phyloP scores from a whole-genome alignment of 2,797 vertebrate species.

The Siniperca undulata region DNA sequence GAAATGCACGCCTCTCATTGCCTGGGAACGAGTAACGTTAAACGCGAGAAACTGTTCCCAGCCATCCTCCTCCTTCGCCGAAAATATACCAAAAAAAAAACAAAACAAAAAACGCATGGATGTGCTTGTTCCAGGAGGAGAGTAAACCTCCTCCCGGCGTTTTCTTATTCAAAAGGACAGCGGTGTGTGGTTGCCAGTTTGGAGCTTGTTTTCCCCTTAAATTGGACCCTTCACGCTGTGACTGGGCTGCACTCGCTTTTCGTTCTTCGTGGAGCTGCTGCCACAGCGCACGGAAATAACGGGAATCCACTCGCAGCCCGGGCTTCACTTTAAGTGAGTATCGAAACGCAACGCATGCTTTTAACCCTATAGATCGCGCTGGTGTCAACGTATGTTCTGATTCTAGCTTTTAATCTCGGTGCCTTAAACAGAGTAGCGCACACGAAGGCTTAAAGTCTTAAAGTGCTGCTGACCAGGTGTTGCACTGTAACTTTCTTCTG shows the following conservation, averaged over 20 bases:
- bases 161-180: constrained; percentile 22
- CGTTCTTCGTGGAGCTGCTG: constrained; percentile 7
- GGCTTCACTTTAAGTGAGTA: constrained; percentile 63
- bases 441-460: constrained; percentile 38
- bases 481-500: constrained; percentile 64
- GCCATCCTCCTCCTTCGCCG: constrained; percentile 18
- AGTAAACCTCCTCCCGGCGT: constrained; percentile 13
- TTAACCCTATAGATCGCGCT: background rate
- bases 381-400: background rate
- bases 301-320: constrained; percentile 37
- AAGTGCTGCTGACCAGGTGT: constrained; percentile 60
- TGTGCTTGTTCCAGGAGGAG: constrained; percentile 21
- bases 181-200: constrained; percentile 53
- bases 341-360: background rate
- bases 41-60: constrained; percentile 33
- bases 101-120: constrained; percentile 12
- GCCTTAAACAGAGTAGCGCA: constrained; percentile 10
- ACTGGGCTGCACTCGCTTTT: background rate
- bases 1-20: constrained; percentile 56
- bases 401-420: constrained; percentile 34
- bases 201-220: constrained; percentile 27
- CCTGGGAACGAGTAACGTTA: constrained; percentile 46
- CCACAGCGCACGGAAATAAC: constrained; percentile 35
- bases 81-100: background rate
- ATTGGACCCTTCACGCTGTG: constrained; percentile 35